Evolutionary conservation across 2,888 invertebrate species (phyloP).

Genomic region (Hypsopygia costalis): DNA sequence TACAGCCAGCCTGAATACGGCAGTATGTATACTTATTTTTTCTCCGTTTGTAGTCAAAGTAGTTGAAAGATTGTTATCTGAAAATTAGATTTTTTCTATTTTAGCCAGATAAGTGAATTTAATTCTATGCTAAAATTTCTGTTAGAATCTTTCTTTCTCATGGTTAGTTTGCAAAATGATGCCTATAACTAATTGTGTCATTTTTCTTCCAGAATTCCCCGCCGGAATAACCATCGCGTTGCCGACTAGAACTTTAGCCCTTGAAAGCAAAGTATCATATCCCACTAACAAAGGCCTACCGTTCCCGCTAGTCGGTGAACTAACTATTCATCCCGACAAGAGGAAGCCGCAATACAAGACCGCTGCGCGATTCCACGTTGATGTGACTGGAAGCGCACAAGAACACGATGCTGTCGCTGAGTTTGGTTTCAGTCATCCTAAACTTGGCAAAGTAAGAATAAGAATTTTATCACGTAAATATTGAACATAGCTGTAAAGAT

Average conservation of each 20-base stretch:
- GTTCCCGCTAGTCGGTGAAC: constrained; percentile 83
- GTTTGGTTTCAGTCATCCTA: constrained; percentile 84
- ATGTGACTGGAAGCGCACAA: constrained; percentile 70
- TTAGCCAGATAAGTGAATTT: too few species aligned
- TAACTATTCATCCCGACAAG: constrained; percentile 85
- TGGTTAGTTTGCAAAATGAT: too few species aligned
- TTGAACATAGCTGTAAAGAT: too few species aligned
- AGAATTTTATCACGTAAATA: too few species aligned
- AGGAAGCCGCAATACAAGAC: constrained; percentile 86
- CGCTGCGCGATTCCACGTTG: constrained; percentile 73
- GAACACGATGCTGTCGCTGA: constrained; percentile 76
- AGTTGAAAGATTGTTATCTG: too few species aligned
- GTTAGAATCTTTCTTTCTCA: too few species aligned
- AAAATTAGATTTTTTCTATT: too few species aligned
- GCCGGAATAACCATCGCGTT: constrained; percentile 81
- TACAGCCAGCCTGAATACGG: constrained; percentile 83
- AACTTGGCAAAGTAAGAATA: constrained; percentile 78
- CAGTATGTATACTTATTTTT: constrained; percentile 53
- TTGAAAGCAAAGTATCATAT: constrained; percentile 78
- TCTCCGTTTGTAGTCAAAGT: too few species aligned
- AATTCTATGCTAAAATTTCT: too few species aligned
- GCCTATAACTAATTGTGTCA: too few species aligned
- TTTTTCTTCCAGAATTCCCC: constrained; percentile 42
- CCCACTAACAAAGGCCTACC: constrained; percentile 64
- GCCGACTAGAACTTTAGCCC: constrained; percentile 84